Evolutionary conservation across 2,888 invertebrate genomes (phyloP), one percentile per base, ranked within the genome.

Genomic region (Trichopria drosophilae): DNA sequence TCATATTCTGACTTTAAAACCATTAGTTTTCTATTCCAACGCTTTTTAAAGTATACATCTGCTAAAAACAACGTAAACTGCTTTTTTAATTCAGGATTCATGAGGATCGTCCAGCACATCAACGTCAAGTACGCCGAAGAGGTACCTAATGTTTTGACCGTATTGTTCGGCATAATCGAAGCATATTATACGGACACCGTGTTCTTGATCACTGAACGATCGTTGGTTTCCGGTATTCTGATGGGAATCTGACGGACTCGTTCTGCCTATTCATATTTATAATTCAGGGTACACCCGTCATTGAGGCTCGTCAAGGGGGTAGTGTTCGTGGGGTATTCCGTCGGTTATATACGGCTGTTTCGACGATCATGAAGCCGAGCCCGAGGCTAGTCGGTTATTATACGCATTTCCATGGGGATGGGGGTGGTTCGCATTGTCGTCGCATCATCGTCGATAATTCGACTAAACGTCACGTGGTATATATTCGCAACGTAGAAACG

Each of bases 371-470:
- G n/a, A n/a, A n/a, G n/a, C n/a, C n/a, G n/a, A n/a, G n/a, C n/a
- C n/a, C n/a, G n/a, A n/a, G n/a, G n/a, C n/a, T n/a, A 51, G 59
- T 54, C 52, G 44, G 45, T 53, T 51, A 61, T 62, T 63, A 63
- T 45, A 20, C 51, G 28, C 36, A 50, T 54, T 63, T 61, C 60
- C 61, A 57, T 59, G 18, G 42, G 54, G 56, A 40, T 55, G 15
- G n/a, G n/a, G n/a, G 34, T 45, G 34, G 43, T 37, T 53, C 15
- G 44, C 45, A 55, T 62, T 56, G 60, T 59, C 48, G 35, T 50
- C 55, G 52, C 60, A 65, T 65, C 65, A 66, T 68, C 58, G 59
- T 63, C 60, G 59, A 64, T 68, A 68, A 69, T 70, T 68, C 60
- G 55, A 47, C 43, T 51, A 52, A 57, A 59, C 52, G 45, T 35